Percentiles rank a stretch among this genome's conserved stretches.
Conservation (phyloP, 2,113 vertebrate genomes). For the Hiodon tergisus region DNA sequence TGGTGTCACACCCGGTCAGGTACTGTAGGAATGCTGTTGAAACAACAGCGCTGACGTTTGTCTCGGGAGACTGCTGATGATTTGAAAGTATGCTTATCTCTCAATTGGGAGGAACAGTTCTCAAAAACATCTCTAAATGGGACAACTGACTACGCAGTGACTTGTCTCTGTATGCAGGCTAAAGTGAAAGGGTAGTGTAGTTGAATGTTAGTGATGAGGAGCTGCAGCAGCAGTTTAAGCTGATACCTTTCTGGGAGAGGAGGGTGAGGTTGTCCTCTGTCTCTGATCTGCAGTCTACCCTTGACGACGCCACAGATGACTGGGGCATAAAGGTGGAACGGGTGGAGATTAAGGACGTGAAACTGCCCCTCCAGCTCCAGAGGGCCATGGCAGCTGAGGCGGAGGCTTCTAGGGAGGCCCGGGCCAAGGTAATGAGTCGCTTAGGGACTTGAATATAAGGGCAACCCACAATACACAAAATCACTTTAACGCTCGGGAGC, state of each 20-base stretch:
- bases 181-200: neutral
- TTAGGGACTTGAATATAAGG: neutral
- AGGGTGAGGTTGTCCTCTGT: neutral
- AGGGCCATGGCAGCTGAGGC: conserved; percentile 25
- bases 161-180: neutral
- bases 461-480: no score
- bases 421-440: conserved; percentile 13
- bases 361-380: conserved; percentile 19
- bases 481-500: no score
- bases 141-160: no score
- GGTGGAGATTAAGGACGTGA: conserved; percentile 24
- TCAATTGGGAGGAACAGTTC: no score
- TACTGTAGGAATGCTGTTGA: no score
- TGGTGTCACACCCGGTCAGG: no score
- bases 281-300: conserved; percentile 41
- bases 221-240: neutral
- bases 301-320: conserved; percentile 70
- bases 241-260: neutral
- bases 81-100: no score
- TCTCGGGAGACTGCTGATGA: no score
- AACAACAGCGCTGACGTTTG: no score
- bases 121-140: no score
- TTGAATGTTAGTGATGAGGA: neutral
- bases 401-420: conserved; percentile 13
- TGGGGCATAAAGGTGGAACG: conserved; percentile 63